Evolutionary conservation across 2,113 vertebrate species (phyloP).

Genomic region (Salvelinus alpinus): DNA sequence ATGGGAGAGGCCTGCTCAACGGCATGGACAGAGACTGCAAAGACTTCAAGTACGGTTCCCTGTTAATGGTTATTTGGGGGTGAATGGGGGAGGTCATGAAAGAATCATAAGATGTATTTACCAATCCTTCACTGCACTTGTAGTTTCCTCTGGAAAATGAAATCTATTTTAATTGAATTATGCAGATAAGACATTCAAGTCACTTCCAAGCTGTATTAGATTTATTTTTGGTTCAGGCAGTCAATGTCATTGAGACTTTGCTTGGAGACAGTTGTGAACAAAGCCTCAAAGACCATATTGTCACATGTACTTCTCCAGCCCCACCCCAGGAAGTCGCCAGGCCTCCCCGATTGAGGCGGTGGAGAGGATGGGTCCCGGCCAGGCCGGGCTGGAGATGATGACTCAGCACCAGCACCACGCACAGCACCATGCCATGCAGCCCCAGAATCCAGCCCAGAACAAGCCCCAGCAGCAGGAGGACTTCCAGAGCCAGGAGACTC

Average conservation of each 20-base stretch:
- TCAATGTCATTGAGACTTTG: too few species aligned
- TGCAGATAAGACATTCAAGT: too few species aligned
- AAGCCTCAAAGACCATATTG: too few species aligned
- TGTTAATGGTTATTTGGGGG: background rate
- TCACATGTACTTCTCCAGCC: conserved; percentile 66
- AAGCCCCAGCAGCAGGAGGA: conserved; percentile 85
- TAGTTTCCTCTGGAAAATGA: too few species aligned
- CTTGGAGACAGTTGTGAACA: too few species aligned
- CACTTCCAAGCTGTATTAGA: too few species aligned
- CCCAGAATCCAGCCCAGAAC: conserved; percentile 84
- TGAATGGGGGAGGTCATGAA: too few species aligned
- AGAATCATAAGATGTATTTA: too few species aligned
- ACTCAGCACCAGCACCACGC: conserved; percentile 67
- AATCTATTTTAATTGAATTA: too few species aligned
- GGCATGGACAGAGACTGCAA: conserved; percentile 99
- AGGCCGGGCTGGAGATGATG: conserved; percentile 85
- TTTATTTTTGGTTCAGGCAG: too few species aligned
- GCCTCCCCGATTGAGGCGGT: conserved; percentile 94
- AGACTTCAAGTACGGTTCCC: conserved; percentile 89
- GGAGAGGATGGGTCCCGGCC: conserved; percentile 88
- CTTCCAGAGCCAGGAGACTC: conserved; percentile 90
- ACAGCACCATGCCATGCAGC: conserved; percentile 58
- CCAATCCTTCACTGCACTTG: too few species aligned
- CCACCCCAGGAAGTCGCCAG: conserved; percentile 93
- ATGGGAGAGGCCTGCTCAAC: conserved; percentile 92